A percentile compares a stretch with the other conserved stretches of the same genome.
Evolutionary conservation across 2,888 invertebrate species (phyloP).

Genomic region (Hyposoter dolosus): DNA sequence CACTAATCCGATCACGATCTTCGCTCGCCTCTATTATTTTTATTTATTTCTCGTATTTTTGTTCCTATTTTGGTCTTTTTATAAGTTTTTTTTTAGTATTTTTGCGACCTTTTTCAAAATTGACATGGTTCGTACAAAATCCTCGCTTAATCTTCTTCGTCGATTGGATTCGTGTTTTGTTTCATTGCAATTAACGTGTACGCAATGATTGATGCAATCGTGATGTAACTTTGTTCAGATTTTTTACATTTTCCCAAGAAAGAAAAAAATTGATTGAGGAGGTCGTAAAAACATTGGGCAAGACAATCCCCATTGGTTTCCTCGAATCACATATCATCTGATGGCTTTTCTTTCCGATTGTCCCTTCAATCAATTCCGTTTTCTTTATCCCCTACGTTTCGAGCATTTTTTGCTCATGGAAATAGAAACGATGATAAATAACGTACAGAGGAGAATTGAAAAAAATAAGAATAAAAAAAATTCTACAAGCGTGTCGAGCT

Average conservation of each 20-base stretch:
- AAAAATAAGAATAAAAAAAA: constrained; percentile 15
- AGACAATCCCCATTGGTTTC: background rate
- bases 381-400: background rate
- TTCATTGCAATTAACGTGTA: background rate
- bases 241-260: background rate
- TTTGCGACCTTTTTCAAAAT: constrained; percentile 15
- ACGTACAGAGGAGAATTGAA: background rate
- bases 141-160: constrained; percentile 24
- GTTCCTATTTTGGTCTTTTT: constrained; percentile 35
- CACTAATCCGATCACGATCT: constrained; percentile 76
- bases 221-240: background rate
- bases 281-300: background rate
- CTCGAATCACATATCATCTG: background rate
- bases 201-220: background rate
- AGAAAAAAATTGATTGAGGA: background rate
- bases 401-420: background rate
- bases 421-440: background rate
- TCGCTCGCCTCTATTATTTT: constrained; percentile 67
- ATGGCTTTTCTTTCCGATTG: background rate
- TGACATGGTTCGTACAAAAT: background rate
- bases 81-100: constrained; percentile 12
- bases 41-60: constrained; percentile 47
- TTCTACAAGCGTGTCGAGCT: constrained; percentile 58
- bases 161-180: constrained; percentile 7
- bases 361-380: background rate